phyloP scores from a whole-genome alignment of 2,888 invertebrate species.

The Melinaea marsaeus region DNA sequence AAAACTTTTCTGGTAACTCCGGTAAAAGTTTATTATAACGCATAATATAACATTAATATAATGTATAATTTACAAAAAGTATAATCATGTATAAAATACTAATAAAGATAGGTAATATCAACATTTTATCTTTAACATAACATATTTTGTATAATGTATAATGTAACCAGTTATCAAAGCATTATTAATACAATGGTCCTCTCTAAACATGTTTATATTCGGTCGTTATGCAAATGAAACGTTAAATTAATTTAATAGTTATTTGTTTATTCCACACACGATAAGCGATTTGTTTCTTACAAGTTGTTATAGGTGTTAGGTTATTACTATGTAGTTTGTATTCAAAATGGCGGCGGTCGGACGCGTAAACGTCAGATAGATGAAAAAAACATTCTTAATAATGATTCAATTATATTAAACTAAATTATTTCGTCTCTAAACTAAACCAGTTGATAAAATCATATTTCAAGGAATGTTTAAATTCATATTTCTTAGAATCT shows the following conservation, averaged over 20 bases:
- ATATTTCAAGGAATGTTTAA: conserved; percentile 18
- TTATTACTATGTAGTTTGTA: conserved; percentile 42
- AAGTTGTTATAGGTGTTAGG: conserved; percentile 34
- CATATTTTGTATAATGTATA: neutral
- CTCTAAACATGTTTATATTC: conserved; percentile 53
- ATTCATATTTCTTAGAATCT: conserved; percentile 46
- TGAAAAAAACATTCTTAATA: neutral
- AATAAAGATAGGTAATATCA: neutral
- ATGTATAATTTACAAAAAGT: neutral
- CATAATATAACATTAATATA: neutral
- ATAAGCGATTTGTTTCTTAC: conserved; percentile 65
- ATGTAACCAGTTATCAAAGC: neutral
- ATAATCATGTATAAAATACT: no score
- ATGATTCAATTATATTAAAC: neutral
- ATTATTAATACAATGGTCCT: conserved; percentile 32
- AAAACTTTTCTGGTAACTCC: conserved; percentile 5
- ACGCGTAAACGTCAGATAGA: conserved; percentile 31
- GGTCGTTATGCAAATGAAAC: conserved; percentile 41
- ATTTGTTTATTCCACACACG: conserved; percentile 65
- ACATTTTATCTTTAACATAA: neutral
- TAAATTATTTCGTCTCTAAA: conserved; percentile 2
- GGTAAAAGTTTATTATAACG: neutral
- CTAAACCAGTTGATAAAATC: conserved; percentile 17
- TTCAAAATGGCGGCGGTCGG: conserved; percentile 37
- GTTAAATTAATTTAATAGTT: conserved; percentile 59